Conservation (phyloP, 2,797 vertebrate genomes). For the Ambastaia sidthimunki region DNA sequence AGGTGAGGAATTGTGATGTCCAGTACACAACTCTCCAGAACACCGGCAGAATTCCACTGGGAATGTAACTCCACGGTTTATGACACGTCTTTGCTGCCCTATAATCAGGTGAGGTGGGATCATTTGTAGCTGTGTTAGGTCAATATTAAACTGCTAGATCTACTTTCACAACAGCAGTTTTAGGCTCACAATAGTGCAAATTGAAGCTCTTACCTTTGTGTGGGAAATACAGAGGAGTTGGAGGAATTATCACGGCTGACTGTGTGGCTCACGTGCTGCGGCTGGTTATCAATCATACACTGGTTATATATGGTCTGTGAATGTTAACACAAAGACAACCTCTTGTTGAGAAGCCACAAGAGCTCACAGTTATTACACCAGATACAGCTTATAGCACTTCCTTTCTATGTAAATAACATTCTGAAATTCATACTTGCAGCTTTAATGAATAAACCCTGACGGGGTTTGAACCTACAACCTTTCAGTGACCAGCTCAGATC, state of each 20-base stretch:
- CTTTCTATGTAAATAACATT: no score
- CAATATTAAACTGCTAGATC: background rate
- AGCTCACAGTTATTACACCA: background rate
- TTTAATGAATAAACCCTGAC: no score
- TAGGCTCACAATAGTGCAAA: background rate
- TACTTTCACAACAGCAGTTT: slow-evolving; percentile 6
- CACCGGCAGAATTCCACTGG: slow-evolving; percentile 88
- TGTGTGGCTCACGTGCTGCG: slow-evolving; percentile 17
- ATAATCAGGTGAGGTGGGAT: background rate
- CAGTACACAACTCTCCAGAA: slow-evolving; percentile 98
- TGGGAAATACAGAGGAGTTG: slow-evolving; percentile 50
- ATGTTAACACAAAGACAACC: slow-evolving; percentile 34
- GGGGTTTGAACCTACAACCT: no score
- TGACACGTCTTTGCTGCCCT: slow-evolving; percentile 77
- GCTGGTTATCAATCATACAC: slow-evolving; percentile 69
- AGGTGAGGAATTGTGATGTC: slow-evolving; percentile 95
- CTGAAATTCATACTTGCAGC: background rate
- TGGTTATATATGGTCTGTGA: slow-evolving; percentile 80
- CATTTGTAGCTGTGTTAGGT: background rate
- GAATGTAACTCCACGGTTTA: slow-evolving; percentile 94
- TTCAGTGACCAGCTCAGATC: no score
- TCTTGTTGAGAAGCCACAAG: no score
- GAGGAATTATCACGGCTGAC: slow-evolving; percentile 47
- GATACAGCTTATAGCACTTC: no score
- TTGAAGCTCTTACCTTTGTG: slow-evolving; percentile 61